phyloP scores from a whole-genome alignment of 2,113 vertebrate genomes.

The Serilophus lunatus region DNA sequence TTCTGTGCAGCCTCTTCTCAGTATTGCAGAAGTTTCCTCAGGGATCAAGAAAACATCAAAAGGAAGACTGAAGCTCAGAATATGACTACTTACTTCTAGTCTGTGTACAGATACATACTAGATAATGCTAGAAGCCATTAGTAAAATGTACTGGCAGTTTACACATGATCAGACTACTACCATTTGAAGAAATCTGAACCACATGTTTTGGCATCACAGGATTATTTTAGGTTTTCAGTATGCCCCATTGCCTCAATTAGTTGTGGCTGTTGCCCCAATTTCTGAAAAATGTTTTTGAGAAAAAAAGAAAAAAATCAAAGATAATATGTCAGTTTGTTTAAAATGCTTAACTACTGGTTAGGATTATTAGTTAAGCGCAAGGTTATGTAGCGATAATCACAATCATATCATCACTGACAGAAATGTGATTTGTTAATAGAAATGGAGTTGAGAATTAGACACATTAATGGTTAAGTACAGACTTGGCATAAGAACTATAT shows the following conservation, averaged over 20 bases:
- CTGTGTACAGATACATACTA: too few relatives aligned
- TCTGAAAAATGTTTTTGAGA: background rate
- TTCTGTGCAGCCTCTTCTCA: too few relatives aligned
- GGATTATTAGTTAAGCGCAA: background rate
- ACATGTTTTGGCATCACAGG: background rate
- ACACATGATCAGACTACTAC: background rate
- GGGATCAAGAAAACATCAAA: background rate
- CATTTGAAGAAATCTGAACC: background rate
- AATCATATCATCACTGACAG: background rate
- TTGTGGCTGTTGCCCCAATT: background rate
- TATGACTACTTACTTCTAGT: too few relatives aligned
- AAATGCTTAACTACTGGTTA: background rate
- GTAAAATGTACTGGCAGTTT: background rate
- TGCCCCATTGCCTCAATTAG: background rate
- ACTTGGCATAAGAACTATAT: background rate
- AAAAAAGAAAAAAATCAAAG: background rate
- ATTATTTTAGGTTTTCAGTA: background rate
- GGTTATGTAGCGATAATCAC: background rate
- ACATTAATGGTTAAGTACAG: background rate
- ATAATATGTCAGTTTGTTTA: fast-evolving
- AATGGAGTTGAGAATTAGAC: background rate
- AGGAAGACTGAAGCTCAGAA: background rate
- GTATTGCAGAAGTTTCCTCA: background rate
- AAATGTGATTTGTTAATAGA: background rate
- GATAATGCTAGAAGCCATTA: background rate